Percentiles rank a stretch among this genome's conserved stretches.
phyloP scores from a whole-genome alignment of 2,797 vertebrate species.

The Masticophis lateralis region DNA sequence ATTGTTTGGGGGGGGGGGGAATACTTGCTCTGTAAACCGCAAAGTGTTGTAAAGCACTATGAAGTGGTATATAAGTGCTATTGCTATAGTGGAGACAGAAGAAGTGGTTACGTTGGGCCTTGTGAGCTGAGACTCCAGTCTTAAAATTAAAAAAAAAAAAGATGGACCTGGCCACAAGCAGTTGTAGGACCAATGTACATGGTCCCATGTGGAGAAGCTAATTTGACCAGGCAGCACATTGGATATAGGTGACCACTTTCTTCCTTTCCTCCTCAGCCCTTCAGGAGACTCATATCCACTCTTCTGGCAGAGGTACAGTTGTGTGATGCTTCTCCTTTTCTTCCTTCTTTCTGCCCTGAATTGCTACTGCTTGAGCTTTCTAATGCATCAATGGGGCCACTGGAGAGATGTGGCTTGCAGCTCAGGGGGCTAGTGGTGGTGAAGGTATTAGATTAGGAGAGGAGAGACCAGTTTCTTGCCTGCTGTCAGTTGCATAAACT shows the following conservation, averaged over 20 bases:
- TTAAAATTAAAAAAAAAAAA: neutral
- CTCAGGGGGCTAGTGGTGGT: neutral
- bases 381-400: neutral
- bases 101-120: neutral
- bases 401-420: neutral
- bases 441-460: neutral
- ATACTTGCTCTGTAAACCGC: neutral
- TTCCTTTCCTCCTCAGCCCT: neutral
- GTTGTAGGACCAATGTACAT: neutral
- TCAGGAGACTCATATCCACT: neutral
- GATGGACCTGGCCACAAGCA: neutral
- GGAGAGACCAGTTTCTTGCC: neutral
- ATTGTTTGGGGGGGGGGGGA: neutral
- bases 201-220: neutral
- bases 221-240: neutral
- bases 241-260: neutral
- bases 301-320: neutral
- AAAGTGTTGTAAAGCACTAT: neutral
- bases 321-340: neutral
- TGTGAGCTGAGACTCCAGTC: neutral
- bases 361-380: neutral
- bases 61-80: neutral
- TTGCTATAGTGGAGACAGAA: neutral
- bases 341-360: conserved; percentile 11
- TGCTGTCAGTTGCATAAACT: neutral